Base-by-base conservation (phyloP, 2,797 vertebrate genomes). In the Cyprinodon diabolis region DNA sequence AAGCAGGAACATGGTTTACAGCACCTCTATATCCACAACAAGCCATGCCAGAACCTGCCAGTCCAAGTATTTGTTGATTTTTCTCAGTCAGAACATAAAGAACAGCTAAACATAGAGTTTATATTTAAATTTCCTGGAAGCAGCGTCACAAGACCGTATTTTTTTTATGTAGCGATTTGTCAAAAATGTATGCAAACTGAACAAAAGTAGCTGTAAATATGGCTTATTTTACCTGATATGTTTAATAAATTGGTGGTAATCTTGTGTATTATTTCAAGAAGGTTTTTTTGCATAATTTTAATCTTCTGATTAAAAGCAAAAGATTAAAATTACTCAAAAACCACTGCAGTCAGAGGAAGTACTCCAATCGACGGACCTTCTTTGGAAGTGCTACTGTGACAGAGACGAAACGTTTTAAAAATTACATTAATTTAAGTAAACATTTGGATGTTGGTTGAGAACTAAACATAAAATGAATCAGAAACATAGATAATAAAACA, bases 1-100 rank as follows among this genome's bases (percentile, higher is more conserved):
- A 52, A 67, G 86, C 80, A 81, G 7, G 1, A 80, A 82, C 71
- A 40, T 19, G 48, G 62, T 84, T 83, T 75, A 56, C 68, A 73
- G 58, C 76, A 77, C 77, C 45, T 79, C 47, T 68, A 71, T 19
- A 58, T 80, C 49, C 69, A 69, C 4, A 4, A 58, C 55, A 60
- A 37, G 74, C 67, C 52, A 49, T 58, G 54, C 13, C 19, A 19
- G 5, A 4, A 43, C 76, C 54, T 76, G 68, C 56, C 62, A 23
- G n/a, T 0, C 21, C 4, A 51, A 62, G 51, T 58, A 60, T 51
- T 48, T 69, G 51, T 51, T 47, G 40, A 43, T 68, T 82, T 80
- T 69, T 45, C 19, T 76, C 66, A 51, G 52, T 37, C 1, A 10
- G 23, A 25, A 63, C 63, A 48, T 52, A 7, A 48, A 55, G 4